These are phyloP conservation scores for Capitulum mitella DNA, from an alignment of 2,888 invertebrate genomes.

Conservation along the genomic window DNA sequence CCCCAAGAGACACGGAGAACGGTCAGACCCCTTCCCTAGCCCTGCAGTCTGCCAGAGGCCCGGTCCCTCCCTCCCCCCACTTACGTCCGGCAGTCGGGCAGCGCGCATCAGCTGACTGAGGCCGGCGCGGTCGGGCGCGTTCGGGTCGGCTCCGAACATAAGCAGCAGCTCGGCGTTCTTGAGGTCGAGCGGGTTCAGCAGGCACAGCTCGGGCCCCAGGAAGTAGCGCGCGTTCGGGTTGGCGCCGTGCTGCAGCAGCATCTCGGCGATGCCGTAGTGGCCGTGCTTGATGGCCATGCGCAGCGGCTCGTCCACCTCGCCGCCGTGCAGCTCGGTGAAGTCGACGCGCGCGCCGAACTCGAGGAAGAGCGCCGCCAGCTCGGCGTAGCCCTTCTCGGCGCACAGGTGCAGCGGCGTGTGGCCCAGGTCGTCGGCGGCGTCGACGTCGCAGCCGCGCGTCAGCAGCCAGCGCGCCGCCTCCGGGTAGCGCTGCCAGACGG, in stretches of 20 bases:
- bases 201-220: slow-evolving; percentile 81
- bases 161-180: slow-evolving; percentile 73
- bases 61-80: slow-evolving; percentile 30
- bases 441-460: slow-evolving; percentile 71
- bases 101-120: slow-evolving; percentile 88
- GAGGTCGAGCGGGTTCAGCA: slow-evolving; percentile 66
- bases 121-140: slow-evolving; percentile 76
- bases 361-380: slow-evolving; percentile 55
- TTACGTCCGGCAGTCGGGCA: slow-evolving; percentile 65
- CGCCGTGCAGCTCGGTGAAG: slow-evolving; percentile 64
- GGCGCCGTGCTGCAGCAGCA: slow-evolving; percentile 73
- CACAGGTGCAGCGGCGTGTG: slow-evolving; percentile 84
- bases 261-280: slow-evolving; percentile 56
- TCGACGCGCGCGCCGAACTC: slow-evolving; percentile 72
- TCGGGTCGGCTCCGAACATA: slow-evolving; percentile 78
- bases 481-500: slow-evolving; percentile 69
- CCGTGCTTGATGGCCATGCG: slow-evolving; percentile 78
- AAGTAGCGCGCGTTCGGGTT: slow-evolving; percentile 85
- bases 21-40: too few species aligned
- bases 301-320: slow-evolving; percentile 68
- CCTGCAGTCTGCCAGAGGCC: too few species aligned
- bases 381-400: slow-evolving; percentile 72
- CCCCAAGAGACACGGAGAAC: too few species aligned
- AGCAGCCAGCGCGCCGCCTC: slow-evolving; percentile 73
- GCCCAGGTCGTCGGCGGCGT: slow-evolving; percentile 79